Evolutionary conservation across 2,888 invertebrate species (phyloP), one percentile per base, ranked within the genome.

Genomic region (Mythimna lalbum): DNA sequence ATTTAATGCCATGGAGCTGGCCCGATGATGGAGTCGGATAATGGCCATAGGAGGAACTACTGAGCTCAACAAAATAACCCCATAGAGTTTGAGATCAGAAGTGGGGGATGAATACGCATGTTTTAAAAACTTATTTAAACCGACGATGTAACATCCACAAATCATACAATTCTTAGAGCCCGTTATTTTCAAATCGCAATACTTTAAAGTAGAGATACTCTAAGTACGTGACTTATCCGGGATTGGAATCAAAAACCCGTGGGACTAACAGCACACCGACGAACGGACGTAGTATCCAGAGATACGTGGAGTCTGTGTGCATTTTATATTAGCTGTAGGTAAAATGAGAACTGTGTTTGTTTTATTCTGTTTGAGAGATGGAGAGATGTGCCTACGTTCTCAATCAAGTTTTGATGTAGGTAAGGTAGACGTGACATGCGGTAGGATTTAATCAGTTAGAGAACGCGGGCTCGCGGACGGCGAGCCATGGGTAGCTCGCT

Each of bases 291-390:
- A 69, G 64, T 64, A 57, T 61, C 63, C 68, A 52, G 56, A 66
- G 60, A 57, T 60, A 71, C 64, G 56, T 39, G 53, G 19, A 78
- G 63, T 65, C 66, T 80, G 55, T 80, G 69, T 73, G 80, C 69
- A 81, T 77, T 80, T 82, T 73, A 72, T 73, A 82, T 77, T 57
- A 76, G 69, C 60, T 61, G 66, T 70, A 70, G 73, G 73, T 76
- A 64, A 73, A 74, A 81, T 78, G 75, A 81, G 75, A 79, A 59
- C 76, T 66, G 39, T 70, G 65, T 59, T 71, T 63, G 43, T 63
- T 73, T 76, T 81, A 82, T 67, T 76, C 73, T 62, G 59, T 82
- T 76, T 79, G 73, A 82, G 62, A 70, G 47, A 57, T 57, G n/a
- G 70, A 82, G 52, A 70, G 53, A 61, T 57, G 21, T 64, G 53